Evolutionary conservation across 2,888 invertebrate species (phyloP), one percentile per base, ranked within the genome.

Genomic region (Idaea straminata): DNA sequence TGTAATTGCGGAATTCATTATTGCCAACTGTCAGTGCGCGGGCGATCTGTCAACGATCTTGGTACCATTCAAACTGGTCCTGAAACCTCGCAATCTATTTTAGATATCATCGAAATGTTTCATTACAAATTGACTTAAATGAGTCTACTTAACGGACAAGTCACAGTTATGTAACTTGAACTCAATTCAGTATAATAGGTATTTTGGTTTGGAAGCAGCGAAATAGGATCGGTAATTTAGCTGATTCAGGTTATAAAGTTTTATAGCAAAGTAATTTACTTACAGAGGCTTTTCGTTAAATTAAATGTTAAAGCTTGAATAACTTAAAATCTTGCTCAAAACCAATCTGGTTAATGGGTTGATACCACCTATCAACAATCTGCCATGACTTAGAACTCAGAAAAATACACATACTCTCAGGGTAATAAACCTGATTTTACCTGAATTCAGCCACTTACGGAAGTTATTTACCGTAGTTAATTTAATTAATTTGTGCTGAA

Each of bases 1-100:
- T 76, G 75, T 79, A 78, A 83, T 79, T 79, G 76, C 73, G 68
- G 76, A 80, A 80, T 83, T 81, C 77, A 78, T 84, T 80, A 79
- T 69, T 66, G 72, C 74, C 69, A 74, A 73, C 81, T 79, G 81
- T 79, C 78, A 76, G 75, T 74, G 70, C 68, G 73, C 74, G 69
- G 73, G 76, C 78, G 78, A 79, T 81, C 77, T 82, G 77, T 81
- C 78, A 80, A 76, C 73, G 66, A 69, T 78, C 67, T 72, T 64
- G 67, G 74, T 73, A 70, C 69, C 76, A 77, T 77, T 76, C 75
- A 77, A 76, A 75, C 77, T 72, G 72, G 73, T 72, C 75, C 70
- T 69, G 69, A 70, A 47, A 47, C 47, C 7, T 7, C 47, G 47
- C 47, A 47, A 74, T 70, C 73, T 65, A 66, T 76, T 67, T 65